A percentile compares a stretch with the other conserved stretches of the same genome.
These are phyloP conservation scores for Isaurus tuberculatus DNA, from an alignment of 92 coral and sea anemone species.

Conservation along the genomic window DNA sequence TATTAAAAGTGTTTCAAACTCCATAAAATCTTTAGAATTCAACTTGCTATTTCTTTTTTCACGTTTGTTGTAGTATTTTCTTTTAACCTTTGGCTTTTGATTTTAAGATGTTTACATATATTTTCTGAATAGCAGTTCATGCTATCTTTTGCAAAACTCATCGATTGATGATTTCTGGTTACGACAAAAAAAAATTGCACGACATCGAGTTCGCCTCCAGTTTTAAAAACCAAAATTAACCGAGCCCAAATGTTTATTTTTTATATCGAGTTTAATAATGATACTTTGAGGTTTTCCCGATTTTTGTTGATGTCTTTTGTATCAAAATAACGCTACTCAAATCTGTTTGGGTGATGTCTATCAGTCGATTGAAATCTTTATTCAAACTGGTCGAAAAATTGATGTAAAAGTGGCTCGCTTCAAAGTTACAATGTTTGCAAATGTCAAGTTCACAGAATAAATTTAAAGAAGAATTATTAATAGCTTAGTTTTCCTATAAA, in stretches of 20 bases:
- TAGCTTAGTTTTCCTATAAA: conserved; percentile 5
- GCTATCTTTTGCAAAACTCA: conserved; percentile 10
- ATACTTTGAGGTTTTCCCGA: neutral
- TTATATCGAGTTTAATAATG: neutral
- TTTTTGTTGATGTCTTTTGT: neutral
- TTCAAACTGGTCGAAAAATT: conserved; percentile 1
- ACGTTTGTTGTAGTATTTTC: neutral
- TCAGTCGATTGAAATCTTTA: conserved; percentile 22
- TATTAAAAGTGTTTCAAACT: too few relatives aligned
- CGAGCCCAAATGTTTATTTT: neutral
- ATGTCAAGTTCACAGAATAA: conserved; percentile 5
- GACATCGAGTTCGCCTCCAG: neutral
- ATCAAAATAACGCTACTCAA: conserved; percentile 4
- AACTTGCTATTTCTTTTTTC: neutral
- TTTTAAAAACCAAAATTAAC: neutral
- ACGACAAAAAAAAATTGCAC: neutral
- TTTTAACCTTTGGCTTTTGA: neutral
- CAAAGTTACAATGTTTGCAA: conserved; percentile 28
- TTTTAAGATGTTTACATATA: neutral
- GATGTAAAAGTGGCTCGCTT: conserved; percentile 33
- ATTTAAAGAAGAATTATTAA: conserved; percentile 20
- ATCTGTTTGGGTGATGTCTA: conserved; percentile 13
- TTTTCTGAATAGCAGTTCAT: neutral
- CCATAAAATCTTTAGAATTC: neutral
- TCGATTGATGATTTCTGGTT: neutral